Evolutionary conservation across 1,140 invertebrate species (phyloP), one percentile per base, ranked within the genome.

Genomic region (Brachionus paranguensis): DNA sequence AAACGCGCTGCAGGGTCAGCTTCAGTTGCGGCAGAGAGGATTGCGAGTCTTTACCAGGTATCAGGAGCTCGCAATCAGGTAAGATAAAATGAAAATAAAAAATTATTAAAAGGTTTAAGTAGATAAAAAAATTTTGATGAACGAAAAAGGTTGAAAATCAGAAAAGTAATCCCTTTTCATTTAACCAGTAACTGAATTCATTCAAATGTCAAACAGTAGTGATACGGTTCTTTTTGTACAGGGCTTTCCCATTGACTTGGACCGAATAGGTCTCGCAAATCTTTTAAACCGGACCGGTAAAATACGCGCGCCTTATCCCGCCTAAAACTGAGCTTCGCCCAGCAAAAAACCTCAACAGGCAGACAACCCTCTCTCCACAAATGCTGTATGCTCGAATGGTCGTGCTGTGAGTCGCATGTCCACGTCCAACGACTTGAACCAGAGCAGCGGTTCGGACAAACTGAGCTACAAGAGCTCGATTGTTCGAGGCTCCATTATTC

Each of bases 241-340:
- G 8, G 72, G 72, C 17, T 50, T 76, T 76, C 72, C 72, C 4
- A 24, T 76, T 1, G 72, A 76, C 27, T 76, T 76, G 43, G 72
- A 76, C 17, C 3, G 14, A 76, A 50, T 27, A 29, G 78, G 78
- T 45, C 78, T 81, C 29, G 33, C 20, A n/a, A 81, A 81, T 60
- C 17, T 81, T 5, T 81, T 81, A 11, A 10, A 50, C 78, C 11
- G 78, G 78, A 0, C 53, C 78, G 10, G 53, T 81, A 10, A 53
- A 81, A 6, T 1, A 17, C 20, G 78, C 17, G 5, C 53, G 55
- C 53, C 27, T 81, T 6, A 60, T 81, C 5, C 78, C 78, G 29
- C 12, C 78, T 2, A 81, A 65, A 33, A 81, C 43, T 76, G 8
- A 47, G 11, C 7, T 47, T 45, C 17, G 37, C 68, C 14, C 29